Base-by-base conservation (phyloP, 1,140 invertebrate genomes). In the Zaprionus davidi region DNA sequence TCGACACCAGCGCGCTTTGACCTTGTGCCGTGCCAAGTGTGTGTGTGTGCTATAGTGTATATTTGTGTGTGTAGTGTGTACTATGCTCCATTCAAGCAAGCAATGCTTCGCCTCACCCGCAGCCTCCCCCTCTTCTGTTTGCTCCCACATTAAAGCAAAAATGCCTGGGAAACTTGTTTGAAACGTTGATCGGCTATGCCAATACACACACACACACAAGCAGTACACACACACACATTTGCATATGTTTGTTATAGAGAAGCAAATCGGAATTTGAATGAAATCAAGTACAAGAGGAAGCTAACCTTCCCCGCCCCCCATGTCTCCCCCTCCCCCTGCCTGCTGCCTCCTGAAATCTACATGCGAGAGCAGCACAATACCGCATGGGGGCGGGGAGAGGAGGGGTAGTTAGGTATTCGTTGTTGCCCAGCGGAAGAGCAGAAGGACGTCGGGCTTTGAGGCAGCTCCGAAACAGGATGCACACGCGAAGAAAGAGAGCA, bases 401-500 rank as follows among this genome's bases (percentile, higher is more conserved):
- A 68, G 68, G 55, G 55, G 13, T 59, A 51, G 46, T 41, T 56
- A 64, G 22, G 66, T 46, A 49, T 59, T 44, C 58, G 60, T 38
- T 74, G 67, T 81, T 71, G 74, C 79, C 53, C 76, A 86, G 84
- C 83, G 83, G 83, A 86, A 86, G 83, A 83, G 67, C 67, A 83
- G 83, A 86, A 86, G 83, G 83, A 86, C 83, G 78, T 64, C 82
- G 65, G 79, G 77, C 82, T 77, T 59, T 31, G 26, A 24, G 20
- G 9, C 11, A 20, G 63, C 12, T 28, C 36, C 53, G 56, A 74
- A 88, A 86, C 83, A 87, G 83, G 83, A 87, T 87, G 83, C 81
- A 83, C 77, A 82, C 31, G 68, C 51, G 13, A 62, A 51, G 22
- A 38, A 31, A 38, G 15, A 49, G 63, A 38, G 17, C 17, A 38